A percentile compares a stretch with the other conserved stretches of the same genome.
Conservation (phyloP, 2,888 invertebrate genomes). For the Standfussiana lucernea region DNA sequence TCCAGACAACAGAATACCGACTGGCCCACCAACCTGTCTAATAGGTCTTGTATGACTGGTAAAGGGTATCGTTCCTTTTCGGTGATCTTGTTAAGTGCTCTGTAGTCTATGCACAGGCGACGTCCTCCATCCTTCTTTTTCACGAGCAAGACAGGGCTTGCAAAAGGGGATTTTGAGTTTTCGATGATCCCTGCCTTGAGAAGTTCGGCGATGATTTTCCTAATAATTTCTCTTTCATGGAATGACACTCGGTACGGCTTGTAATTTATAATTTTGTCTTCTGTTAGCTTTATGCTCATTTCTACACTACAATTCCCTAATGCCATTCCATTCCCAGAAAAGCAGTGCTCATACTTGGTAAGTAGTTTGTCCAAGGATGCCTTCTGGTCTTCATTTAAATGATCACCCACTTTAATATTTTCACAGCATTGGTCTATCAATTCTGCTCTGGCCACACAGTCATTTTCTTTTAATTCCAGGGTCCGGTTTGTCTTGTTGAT, state of each 20-base stretch:
- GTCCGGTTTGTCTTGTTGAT: constrained; percentile 1
- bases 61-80: not conserved
- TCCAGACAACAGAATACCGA: not conserved
- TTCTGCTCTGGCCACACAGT: no score
- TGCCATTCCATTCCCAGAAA: not conserved
- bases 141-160: not conserved
- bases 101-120: not conserved
- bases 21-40: not conserved
- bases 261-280: no score
- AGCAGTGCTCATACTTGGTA: not conserved
- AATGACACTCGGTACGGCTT: no score
- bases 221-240: no score
- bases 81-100: not conserved
- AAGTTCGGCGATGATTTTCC: no score
- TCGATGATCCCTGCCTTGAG: not conserved
- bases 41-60: not conserved
- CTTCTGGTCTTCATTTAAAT: not conserved
- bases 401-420: not conserved
- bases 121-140: not conserved
- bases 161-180: not conserved
- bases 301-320: not conserved
- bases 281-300: not conserved
- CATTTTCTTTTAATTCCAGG: not conserved
- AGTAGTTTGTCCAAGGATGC: not conserved
- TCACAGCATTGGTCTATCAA: no score